Evolutionary conservation across 1,140 invertebrate species (phyloP).

Genomic region (Hylaeus anthracinus): DNA sequence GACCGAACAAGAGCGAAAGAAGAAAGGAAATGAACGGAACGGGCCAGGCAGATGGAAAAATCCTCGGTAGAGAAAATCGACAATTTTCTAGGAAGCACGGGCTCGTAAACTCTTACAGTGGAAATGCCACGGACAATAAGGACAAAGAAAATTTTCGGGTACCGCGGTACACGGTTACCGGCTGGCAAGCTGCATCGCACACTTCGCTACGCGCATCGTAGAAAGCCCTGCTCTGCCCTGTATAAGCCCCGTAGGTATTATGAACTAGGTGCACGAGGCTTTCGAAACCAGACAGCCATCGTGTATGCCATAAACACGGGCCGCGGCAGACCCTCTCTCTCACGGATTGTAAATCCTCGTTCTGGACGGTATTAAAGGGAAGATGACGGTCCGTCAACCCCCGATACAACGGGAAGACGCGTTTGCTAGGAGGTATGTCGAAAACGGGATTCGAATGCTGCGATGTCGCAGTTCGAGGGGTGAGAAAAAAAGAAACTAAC

Average conservation of each 20-base stretch:
- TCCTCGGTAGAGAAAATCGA: constrained; percentile 34
- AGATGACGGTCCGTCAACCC: constrained; percentile 49
- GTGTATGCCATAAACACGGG: constrained; percentile 39
- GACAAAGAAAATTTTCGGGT: constrained; percentile 75
- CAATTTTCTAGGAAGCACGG: constrained; percentile 66
- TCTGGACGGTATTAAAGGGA: constrained; percentile 43
- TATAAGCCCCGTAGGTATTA: constrained; percentile 32
- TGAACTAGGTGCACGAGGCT: constrained; percentile 30
- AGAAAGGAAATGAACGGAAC: not conserved
- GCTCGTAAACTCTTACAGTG: constrained; percentile 51
- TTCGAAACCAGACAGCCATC: constrained; percentile 39
- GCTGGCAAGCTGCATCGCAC: constrained; percentile 59
- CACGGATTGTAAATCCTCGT: constrained; percentile 36
- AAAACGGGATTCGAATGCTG: constrained; percentile 43
- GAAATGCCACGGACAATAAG: constrained; percentile 73
- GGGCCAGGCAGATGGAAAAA: constrained; percentile 19
- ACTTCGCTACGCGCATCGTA: constrained; percentile 46
- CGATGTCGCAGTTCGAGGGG: constrained; percentile 30
- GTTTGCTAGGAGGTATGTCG: constrained; percentile 30
- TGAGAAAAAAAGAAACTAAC: constrained; percentile 40
- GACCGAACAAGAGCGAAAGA: constrained; percentile 8
- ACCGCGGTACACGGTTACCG: constrained; percentile 41
- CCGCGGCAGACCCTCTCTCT: constrained; percentile 12
- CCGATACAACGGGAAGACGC: constrained; percentile 25
- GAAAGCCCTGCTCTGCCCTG: constrained; percentile 38